Percentiles rank a stretch among this genome's conserved stretches.
phyloP scores from a whole-genome alignment of 2,797 vertebrate species.

The Hydrolagus colliei region DNA sequence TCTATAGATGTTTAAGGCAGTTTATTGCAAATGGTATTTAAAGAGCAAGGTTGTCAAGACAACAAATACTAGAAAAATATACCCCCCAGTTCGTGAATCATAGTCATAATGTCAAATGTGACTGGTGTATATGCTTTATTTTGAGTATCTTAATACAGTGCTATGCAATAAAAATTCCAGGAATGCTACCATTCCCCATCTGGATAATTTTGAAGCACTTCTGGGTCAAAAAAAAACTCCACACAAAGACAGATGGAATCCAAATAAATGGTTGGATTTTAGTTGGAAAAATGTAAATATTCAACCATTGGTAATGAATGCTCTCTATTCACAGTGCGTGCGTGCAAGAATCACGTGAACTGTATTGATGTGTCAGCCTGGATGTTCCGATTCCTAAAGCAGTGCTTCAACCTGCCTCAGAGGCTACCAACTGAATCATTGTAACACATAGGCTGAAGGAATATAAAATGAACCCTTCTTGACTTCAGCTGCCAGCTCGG shows the following conservation, averaged over 20 bases:
- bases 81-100: neutral
- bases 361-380: too few relatives aligned
- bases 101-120: neutral
- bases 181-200: neutral
- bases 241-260: neutral
- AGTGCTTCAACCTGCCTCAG: too few relatives aligned
- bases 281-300: too few relatives aligned
- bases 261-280: neutral
- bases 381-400: too few relatives aligned
- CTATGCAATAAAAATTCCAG: neutral
- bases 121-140: neutral
- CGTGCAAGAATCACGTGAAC: too few relatives aligned
- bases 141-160: neutral
- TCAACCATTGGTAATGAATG: too few relatives aligned
- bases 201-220: neutral
- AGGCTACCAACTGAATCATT: too few relatives aligned
- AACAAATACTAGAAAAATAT: conserved; percentile 1
- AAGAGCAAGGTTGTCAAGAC: conserved; percentile 36
- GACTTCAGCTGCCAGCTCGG: too few relatives aligned
- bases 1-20: conserved; percentile 36
- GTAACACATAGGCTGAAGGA: too few relatives aligned
- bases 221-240: neutral
- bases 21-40: conserved; percentile 44
- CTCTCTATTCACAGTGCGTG: too few relatives aligned
- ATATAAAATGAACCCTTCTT: too few relatives aligned